Evolutionary conservation across 2,888 invertebrate species (phyloP).

Genomic region (Drosophila testacea): DNA sequence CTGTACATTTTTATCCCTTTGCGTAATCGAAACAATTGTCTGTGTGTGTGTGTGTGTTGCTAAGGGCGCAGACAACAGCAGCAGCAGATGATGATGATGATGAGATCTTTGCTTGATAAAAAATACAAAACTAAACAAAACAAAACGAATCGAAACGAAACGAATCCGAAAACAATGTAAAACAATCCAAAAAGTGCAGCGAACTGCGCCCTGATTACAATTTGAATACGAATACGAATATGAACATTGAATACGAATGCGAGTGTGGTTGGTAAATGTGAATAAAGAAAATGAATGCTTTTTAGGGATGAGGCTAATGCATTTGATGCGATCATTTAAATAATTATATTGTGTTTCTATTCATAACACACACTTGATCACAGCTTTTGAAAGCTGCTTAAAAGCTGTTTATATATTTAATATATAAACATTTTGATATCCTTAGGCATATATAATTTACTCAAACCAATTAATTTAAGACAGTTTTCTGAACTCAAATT

Average conservation of each 20-base stretch:
- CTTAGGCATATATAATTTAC: too few relatives aligned
- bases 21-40: slow-evolving; percentile 73
- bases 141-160: slow-evolving; percentile 33
- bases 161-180: slow-evolving; percentile 25
- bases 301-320: background rate
- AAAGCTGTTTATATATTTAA: background rate
- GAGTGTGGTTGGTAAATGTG: background rate
- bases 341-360: background rate
- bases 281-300: background rate
- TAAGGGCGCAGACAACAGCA: slow-evolving; percentile 42
- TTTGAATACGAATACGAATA: background rate
- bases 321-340: background rate
- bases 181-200: slow-evolving; percentile 55
- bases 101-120: slow-evolving; percentile 43
- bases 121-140: slow-evolving; percentile 28
- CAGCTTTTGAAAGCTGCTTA: slow-evolving; percentile 6
- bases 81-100: slow-evolving; percentile 36
- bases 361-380: background rate
- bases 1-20: slow-evolving; percentile 21
- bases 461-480: too few relatives aligned
- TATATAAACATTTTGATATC: too few relatives aligned
- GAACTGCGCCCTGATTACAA: slow-evolving; percentile 45
- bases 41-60: slow-evolving; percentile 5
- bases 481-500: too few relatives aligned
- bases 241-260: background rate